These are phyloP conservation scores for Ctena decussata DNA, from an alignment of 2,888 invertebrate species.

Conservation along the genomic window DNA sequence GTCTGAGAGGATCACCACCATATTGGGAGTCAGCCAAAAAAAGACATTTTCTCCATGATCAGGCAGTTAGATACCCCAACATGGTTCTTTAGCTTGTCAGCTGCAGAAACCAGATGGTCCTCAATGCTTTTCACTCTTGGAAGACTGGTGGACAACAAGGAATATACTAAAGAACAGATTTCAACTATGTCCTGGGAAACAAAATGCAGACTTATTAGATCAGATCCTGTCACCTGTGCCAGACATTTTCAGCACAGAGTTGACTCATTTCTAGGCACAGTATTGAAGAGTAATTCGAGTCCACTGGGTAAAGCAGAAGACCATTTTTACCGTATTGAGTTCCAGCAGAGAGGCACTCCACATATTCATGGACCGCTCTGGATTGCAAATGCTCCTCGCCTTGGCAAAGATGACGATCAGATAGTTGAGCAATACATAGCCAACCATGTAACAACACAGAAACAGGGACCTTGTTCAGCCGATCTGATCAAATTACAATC, in stretches of 20 bases:
- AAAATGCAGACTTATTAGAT: slow-evolving; percentile 28
- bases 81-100: slow-evolving; percentile 47
- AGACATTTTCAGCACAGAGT: slow-evolving; percentile 57
- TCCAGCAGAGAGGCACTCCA: slow-evolving; percentile 67
- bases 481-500: background rate
- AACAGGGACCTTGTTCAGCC: background rate
- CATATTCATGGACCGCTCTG: slow-evolving; percentile 63
- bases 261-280: slow-evolving; percentile 32
- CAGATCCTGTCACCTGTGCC: slow-evolving; percentile 59
- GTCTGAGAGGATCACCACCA: slow-evolving; percentile 55
- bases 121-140: slow-evolving; percentile 6
- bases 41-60: slow-evolving; percentile 45
- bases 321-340: slow-evolving; percentile 63
- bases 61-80: slow-evolving; percentile 40
- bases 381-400: background rate
- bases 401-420: background rate
- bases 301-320: slow-evolving; percentile 58
- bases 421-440: background rate
- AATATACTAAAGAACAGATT: slow-evolving; percentile 10
- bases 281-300: slow-evolving; percentile 31
- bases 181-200: slow-evolving; percentile 13
- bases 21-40: slow-evolving; percentile 54
- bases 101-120: slow-evolving; percentile 47
- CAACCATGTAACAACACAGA: background rate
- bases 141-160: background rate